phyloP scores from a whole-genome alignment of 2,113 vertebrate genomes.

The Cryptomyrus ogoouensis region DNA sequence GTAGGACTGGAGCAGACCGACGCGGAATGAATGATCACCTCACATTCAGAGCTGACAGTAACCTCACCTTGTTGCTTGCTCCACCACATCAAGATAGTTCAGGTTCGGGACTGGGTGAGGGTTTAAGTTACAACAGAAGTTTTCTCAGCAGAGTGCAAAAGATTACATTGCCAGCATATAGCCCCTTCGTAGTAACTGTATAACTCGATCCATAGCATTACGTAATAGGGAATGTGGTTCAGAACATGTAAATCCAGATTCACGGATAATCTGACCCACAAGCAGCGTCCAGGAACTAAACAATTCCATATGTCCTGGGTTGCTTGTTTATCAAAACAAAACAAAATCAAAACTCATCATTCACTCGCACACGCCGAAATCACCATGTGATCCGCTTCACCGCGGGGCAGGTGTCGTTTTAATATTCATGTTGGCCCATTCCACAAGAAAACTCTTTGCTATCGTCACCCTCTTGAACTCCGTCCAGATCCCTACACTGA shows the following conservation, averaged over 20 bases:
- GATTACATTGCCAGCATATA: not conserved
- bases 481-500: not conserved
- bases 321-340: not conserved
- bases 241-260: not conserved
- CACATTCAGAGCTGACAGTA: not conserved
- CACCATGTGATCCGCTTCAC: conserved; percentile 31
- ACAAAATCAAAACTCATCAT: not conserved
- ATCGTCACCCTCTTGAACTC: not conserved
- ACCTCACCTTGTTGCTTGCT: not conserved
- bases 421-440: conserved; percentile 9
- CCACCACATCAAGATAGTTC: not conserved
- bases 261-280: not conserved
- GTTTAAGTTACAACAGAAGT: not conserved
- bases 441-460: not conserved
- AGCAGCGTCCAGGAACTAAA: not conserved
- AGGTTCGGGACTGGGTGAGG: not conserved
- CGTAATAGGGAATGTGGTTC: not conserved
- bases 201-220: not conserved
- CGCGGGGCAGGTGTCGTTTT: conserved; percentile 34
- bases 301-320: not conserved
- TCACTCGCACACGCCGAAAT: conserved; percentile 28
- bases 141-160: not conserved
- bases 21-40: not conserved
- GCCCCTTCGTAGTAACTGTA: not conserved
- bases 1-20: not conserved